Evolutionary conservation across 2,797 vertebrate genomes (phyloP).

Genomic region (Eulemur mongoz): DNA sequence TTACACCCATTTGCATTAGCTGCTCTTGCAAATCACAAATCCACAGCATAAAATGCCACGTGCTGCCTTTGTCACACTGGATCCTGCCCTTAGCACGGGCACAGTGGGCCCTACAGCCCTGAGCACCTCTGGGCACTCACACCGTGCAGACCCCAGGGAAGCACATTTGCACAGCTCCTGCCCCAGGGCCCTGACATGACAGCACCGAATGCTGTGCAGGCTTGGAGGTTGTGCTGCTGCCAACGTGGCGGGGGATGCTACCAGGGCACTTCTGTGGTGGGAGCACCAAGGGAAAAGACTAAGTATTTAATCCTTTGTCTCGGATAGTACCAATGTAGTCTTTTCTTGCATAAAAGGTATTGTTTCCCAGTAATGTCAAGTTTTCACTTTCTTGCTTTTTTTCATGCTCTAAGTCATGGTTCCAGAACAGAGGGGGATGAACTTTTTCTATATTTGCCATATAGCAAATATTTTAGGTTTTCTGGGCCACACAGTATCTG

Average conservation of each 20-base stretch:
- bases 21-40: not conserved
- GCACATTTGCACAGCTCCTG: fast-evolving
- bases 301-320: not conserved
- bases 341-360: not conserved
- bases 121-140: not conserved
- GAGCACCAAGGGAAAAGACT: not conserved
- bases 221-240: not conserved
- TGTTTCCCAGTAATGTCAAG: not conserved
- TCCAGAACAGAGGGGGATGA: not conserved
- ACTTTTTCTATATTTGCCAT: too few relatives aligned
- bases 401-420: too few relatives aligned
- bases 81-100: not conserved
- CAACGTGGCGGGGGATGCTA: fast-evolving
- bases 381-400: not conserved
- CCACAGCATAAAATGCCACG: not conserved
- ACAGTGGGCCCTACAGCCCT: not conserved
- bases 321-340: too few relatives aligned
- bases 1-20: not conserved
- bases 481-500: not conserved
- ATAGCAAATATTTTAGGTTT: not conserved
- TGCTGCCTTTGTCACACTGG: not conserved
- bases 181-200: not conserved
- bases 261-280: fast-evolving
- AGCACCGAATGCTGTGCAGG: too few relatives aligned
- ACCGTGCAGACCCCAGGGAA: not conserved